These are phyloP conservation scores for Cichlasoma orientale DNA, from an alignment of 2,797 vertebrate genomes.

Conservation along the genomic window DNA sequence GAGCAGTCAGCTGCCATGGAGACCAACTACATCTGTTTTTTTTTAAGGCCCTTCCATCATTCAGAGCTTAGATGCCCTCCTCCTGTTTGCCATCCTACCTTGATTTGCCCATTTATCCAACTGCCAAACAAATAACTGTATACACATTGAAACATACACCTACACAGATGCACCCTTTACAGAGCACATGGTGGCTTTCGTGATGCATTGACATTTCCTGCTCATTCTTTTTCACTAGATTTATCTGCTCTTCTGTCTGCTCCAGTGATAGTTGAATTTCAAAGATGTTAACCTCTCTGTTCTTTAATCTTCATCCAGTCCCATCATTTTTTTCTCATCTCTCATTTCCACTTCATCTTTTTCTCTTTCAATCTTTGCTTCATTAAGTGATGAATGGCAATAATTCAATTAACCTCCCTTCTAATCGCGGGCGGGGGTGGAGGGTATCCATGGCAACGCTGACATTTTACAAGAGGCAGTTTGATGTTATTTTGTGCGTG, in stretches of 20 bases:
- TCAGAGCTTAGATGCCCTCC: slow-evolving; percentile 33
- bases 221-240: slow-evolving; percentile 14
- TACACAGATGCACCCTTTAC: slow-evolving; percentile 8
- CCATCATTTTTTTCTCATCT: slow-evolving; percentile 2
- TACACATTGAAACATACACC: background rate
- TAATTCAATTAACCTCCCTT: slow-evolving; percentile 74
- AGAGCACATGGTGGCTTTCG: slow-evolving; percentile 2
- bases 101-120: slow-evolving; percentile 54
- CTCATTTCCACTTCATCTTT: background rate
- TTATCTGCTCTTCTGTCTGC: slow-evolving; percentile 5
- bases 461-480: slow-evolving; percentile 71
- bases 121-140: slow-evolving; percentile 20
- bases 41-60: slow-evolving; percentile 45
- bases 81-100: slow-evolving; percentile 33
- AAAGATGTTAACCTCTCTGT: slow-evolving; percentile 25
- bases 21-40: slow-evolving; percentile 63
- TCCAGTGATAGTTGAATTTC: slow-evolving; percentile 20
- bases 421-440: slow-evolving; percentile 48
- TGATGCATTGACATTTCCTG: slow-evolving; percentile 33
- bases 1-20: slow-evolving; percentile 51
- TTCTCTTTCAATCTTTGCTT: slow-evolving; percentile 22
- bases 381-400: slow-evolving; percentile 59
- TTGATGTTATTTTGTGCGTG: slow-evolving; percentile 35
- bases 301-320: slow-evolving; percentile 6
- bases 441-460: slow-evolving; percentile 65